These are phyloP conservation scores for Cochlearius cochlearius DNA, from an alignment of 2,113 vertebrate species.

Conservation along the genomic window DNA sequence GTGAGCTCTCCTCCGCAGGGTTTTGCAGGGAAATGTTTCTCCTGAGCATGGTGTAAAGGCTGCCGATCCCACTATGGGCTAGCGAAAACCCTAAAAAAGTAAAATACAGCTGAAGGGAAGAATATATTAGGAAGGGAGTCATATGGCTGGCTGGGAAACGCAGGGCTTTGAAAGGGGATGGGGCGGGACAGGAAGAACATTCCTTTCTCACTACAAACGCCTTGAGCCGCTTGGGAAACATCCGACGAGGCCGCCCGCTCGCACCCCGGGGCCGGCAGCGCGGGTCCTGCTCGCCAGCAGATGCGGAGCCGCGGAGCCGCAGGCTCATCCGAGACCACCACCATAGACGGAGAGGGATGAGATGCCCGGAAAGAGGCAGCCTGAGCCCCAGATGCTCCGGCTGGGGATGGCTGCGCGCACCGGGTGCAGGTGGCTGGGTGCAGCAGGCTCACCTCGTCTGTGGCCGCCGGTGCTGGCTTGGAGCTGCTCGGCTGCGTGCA, in stretches of 20 bases:
- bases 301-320: background rate
- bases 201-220: slow-evolving; percentile 51
- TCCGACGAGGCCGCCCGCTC: background rate
- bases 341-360: background rate
- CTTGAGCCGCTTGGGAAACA: background rate
- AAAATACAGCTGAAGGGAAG: background rate
- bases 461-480: background rate
- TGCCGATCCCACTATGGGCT: background rate
- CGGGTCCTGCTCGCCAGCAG: background rate
- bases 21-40: background rate
- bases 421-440: slow-evolving; percentile 7
- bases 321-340: slow-evolving; percentile 7
- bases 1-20: accelerated
- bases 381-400: slow-evolving; percentile 51
- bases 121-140: background rate
- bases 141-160: background rate
- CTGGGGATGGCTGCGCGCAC: background rate
- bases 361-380: slow-evolving; percentile 45
- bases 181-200: slow-evolving; percentile 50
- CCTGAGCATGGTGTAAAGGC: accelerated
- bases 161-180: background rate
- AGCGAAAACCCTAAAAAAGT: background rate
- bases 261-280: background rate
- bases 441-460: background rate
- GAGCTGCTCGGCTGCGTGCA: background rate